Conservation (phyloP, 2,113 vertebrate species). For the Limnothrissa miodon region DNA sequence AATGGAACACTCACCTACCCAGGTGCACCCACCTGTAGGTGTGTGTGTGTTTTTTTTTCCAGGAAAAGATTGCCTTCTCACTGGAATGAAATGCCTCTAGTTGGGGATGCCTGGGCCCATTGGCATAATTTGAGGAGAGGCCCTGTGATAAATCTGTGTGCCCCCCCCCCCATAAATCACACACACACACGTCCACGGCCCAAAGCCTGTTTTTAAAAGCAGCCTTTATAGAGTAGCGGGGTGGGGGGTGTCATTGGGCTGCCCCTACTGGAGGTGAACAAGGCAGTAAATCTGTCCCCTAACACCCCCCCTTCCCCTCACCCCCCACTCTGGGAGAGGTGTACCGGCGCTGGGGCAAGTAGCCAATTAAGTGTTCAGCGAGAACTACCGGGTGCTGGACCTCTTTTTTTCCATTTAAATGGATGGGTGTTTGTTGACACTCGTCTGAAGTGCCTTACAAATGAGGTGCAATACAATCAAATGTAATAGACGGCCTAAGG, state of each 20-base stretch:
- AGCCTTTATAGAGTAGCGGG: slow-evolving; percentile 62
- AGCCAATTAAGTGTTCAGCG: neutral
- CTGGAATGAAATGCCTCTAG: neutral
- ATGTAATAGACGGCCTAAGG: neutral
- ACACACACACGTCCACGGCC: neutral
- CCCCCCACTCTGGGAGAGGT: neutral
- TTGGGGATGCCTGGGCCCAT: slow-evolving; percentile 19
- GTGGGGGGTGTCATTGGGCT: slow-evolving; percentile 20
- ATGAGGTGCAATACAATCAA: neutral
- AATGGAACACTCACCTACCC: neutral
- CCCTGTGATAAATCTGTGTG: slow-evolving; percentile 49
- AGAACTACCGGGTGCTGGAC: neutral
- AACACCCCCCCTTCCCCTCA: neutral
- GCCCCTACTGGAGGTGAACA: neutral
- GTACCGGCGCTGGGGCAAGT: neutral
- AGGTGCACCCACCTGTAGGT: neutral
- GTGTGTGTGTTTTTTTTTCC: neutral
- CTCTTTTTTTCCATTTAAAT: neutral
- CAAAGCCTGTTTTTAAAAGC: slow-evolving; percentile 37
- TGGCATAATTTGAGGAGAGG: slow-evolving; percentile 20
- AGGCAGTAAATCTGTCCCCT: neutral
- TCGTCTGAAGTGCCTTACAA: neutral
- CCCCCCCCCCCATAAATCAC: slow-evolving; percentile 64
- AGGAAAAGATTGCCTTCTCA: neutral
- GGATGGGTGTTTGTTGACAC: neutral